phyloP scores from a whole-genome alignment of 2,113 vertebrate species.

The Mola mola region DNA sequence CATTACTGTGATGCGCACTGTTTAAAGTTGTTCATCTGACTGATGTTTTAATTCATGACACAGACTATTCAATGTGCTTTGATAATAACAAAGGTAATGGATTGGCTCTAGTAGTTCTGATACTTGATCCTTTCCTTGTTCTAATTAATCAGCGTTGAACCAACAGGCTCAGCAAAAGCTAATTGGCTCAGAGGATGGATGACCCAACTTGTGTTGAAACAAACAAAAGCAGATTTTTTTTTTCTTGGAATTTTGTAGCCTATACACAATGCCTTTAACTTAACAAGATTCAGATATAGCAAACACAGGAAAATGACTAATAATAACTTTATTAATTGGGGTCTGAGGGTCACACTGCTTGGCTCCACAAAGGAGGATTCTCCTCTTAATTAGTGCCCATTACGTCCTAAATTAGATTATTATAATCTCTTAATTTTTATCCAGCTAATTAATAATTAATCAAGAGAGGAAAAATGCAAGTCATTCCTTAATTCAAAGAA shows the following conservation, averaged over 20 bases:
- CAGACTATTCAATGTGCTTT: no score
- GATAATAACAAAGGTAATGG: conserved; percentile 19
- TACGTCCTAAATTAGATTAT: conserved; percentile 80
- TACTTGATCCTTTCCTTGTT: conserved; percentile 66
- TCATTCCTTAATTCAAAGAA: conserved; percentile 26
- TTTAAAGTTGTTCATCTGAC: conserved; percentile 7
- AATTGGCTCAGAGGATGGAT: conserved; percentile 68
- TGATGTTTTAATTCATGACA: background rate
- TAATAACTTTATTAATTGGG: conserved; percentile 86
- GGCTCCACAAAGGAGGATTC: conserved; percentile 75
- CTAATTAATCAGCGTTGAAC: conserved; percentile 66
- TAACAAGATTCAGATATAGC: conserved; percentile 47
- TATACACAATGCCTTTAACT: conserved; percentile 55
- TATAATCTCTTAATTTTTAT: conserved; percentile 82
- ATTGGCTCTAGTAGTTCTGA: conserved; percentile 83
- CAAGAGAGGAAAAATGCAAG: conserved; percentile 27
- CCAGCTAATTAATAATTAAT: conserved; percentile 83
- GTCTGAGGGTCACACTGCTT: conserved; percentile 80
- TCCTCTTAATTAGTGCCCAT: conserved; percentile 82
- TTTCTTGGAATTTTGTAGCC: conserved; percentile 6
- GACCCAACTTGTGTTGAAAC: conserved; percentile 49
- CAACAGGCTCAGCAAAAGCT: conserved; percentile 61
- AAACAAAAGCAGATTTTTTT: conserved; percentile 61
- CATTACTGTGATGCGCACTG: conserved; percentile 27
- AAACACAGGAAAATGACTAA: conserved; percentile 68